Percentiles rank a stretch among this genome's conserved stretches.
phyloP scores from a whole-genome alignment of 2,888 invertebrate species.

The Pandemis heparana region DNA sequence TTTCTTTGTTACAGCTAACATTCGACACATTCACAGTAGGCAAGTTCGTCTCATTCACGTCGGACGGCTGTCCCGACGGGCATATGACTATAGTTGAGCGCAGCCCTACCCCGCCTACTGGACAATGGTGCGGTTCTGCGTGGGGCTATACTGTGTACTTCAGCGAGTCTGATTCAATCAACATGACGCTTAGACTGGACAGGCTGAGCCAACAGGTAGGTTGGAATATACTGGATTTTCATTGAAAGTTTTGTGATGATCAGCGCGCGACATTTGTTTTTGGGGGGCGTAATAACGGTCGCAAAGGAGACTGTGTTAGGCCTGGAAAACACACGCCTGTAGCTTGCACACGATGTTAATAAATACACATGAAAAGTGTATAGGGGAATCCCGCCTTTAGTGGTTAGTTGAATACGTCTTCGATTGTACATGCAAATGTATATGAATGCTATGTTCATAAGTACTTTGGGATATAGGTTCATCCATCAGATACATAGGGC shows the following conservation, averaged over 20 bases:
- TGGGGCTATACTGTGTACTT: conserved; percentile 95
- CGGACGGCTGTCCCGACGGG: conserved; percentile 93
- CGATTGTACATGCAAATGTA: too few relatives aligned
- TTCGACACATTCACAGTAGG: conserved; percentile 94
- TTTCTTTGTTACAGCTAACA: conserved; percentile 88
- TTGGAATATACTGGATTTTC: neutral
- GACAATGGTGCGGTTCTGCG: conserved; percentile 94
- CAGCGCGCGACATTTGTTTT: neutral
- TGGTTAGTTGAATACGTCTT: too few relatives aligned
- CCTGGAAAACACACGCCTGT: neutral
- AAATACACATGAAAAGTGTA: too few relatives aligned
- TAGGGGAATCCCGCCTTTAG: too few relatives aligned
- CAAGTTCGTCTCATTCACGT: conserved; percentile 91
- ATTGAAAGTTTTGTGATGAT: neutral
- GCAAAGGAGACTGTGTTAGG: too few relatives aligned
- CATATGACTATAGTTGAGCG: conserved; percentile 91
- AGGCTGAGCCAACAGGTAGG: conserved; percentile 90
- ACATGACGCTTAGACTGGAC: conserved; percentile 90
- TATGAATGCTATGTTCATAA: too few relatives aligned
- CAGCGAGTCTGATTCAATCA: conserved; percentile 92
- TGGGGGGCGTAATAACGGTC: too few relatives aligned
- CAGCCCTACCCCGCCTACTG: conserved; percentile 89
- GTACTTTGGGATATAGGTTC: too few relatives aligned
- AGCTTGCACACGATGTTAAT: too few relatives aligned
- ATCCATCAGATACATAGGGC: too few relatives aligned